Evolutionary conservation across 2,797 vertebrate species (phyloP), one percentile per base, ranked within the genome.

Genomic region (Simalia tracyae): DNA sequence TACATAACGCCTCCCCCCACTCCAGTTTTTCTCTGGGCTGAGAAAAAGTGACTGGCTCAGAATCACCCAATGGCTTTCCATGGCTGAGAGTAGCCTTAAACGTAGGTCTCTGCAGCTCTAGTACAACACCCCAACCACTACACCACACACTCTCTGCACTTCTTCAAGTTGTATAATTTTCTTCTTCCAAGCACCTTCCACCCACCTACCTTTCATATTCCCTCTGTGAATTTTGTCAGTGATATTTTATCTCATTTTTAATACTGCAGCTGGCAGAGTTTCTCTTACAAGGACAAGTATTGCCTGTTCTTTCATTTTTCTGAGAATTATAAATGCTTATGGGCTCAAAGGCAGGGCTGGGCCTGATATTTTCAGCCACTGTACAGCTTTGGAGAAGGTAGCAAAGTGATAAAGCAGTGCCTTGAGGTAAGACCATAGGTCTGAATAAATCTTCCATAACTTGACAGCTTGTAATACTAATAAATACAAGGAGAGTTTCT

Each of bases 401-500:
- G 92, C 46, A 50, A 96, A 95, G 94, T 93, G 91, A 94, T 95
- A 95, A 96, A 95, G 84, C 92, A 1, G 0, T 92, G 63, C 91
- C 91, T 95, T 5, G 0, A 93, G 89, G 88, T 92, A 92, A 85
- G 90, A 95, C 93, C 91, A 90, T 66, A 88, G 92, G 93, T 91
- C 91, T 93, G 87, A 95, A 95, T 95, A 95, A 90, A 95, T 95
- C 90, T 94, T 96, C 63, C 5, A 64, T 94, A 96, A 95, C 60
- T 94, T 89, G 93, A 94, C 93, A 96, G 91, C 68, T 60, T 0
- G 0, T 94, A 95, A 96, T 95, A 95, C 93, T 91, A 96, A 95
- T 96, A 97, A 96, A 95, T 94, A 94, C 4, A 4, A 56, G 68
- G 91, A 93, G 88, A 94, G 92, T 95, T 92, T 95, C 93, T 95